A percentile compares a stretch with the other conserved stretches of the same genome.
phyloP scores from a whole-genome alignment of 2,113 vertebrate genomes.

The Limnothrissa miodon region DNA sequence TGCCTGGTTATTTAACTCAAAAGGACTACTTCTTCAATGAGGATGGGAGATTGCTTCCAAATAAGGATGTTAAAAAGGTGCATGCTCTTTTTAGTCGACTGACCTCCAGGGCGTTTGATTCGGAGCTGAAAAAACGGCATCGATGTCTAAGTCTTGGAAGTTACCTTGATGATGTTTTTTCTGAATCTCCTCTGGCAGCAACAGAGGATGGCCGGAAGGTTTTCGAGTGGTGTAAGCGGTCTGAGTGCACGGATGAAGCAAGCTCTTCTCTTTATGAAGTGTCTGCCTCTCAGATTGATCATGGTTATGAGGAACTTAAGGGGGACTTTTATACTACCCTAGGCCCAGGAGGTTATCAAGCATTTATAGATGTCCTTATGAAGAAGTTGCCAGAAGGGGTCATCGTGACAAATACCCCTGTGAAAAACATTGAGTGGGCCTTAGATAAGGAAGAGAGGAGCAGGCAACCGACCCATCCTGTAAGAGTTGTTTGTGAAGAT shows the following conservation, averaged over 20 bases:
- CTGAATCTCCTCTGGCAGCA: constrained; percentile 3
- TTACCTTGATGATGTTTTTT: constrained; percentile 54
- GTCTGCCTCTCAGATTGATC: constrained; percentile 49
- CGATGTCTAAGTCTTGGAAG: constrained; percentile 42
- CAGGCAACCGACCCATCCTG: constrained; percentile 23
- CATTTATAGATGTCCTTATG: constrained; percentile 49
- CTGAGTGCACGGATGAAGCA: constrained; percentile 58
- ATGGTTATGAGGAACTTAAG: constrained; percentile 49
- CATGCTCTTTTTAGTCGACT: constrained; percentile 45
- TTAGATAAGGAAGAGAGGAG: background rate
- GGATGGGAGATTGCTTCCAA: constrained; percentile 40
- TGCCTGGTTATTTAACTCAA: constrained; percentile 38
- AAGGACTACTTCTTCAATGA: constrained; percentile 56
- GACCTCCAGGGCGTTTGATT: constrained; percentile 43
- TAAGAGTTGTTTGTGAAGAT: constrained; percentile 49
- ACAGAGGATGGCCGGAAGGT: constrained; percentile 34
- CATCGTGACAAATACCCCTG: constrained; percentile 37
- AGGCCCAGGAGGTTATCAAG: constrained; percentile 56
- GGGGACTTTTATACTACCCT: constrained; percentile 56
- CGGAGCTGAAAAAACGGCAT: constrained; percentile 37
- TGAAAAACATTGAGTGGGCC: constrained; percentile 48
- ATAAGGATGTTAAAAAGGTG: constrained; percentile 43
- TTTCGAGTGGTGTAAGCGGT: constrained; percentile 62
- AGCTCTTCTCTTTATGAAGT: constrained; percentile 58
- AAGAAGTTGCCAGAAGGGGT: constrained; percentile 44